Base-by-base conservation (phyloP, 2,888 invertebrate genomes). In the Junonia oenone region DNA sequence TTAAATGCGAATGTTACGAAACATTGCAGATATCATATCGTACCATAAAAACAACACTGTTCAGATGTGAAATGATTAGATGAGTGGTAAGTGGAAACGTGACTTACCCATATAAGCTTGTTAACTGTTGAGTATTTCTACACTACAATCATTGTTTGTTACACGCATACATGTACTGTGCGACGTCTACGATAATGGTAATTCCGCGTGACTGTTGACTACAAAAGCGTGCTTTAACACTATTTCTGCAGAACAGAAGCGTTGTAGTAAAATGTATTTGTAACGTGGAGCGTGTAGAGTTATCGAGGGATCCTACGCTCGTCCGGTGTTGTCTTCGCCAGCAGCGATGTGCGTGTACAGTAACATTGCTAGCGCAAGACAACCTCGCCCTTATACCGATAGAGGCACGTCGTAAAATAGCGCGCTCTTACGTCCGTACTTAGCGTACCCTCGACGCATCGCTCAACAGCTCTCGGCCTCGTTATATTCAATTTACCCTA, bases 271-370 rank as follows among this genome's bases (percentile, higher is more conserved):
- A 48, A 56, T 58, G 56, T 50, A 59, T 52, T 63, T 59, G 51
- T 56, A 62, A 54, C 58, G 57, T 60, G 52, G 58, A 58, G 56
- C 60, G 63, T 66, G 62, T 63, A 64, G 58, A 64, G 73, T 78
- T 81, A 83, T 81, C 83, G 78, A 83, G 83, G 84, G 84, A 85
- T 78, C 80, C 81, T 81, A 76, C 75, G 78, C 75, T 76, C 78
- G 78, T 76, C 78, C 83, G 81, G 76, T 78, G 83, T 79, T 83
- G 86, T 89, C 87, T 88, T 88, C 86, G 74, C 80, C 85, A 83
- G 76, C 84, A 81, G 68, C 73, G 69, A 69, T 66, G 72, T 78
- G 83, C 83, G 81, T 81, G 82, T 73, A 68, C 73, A 65, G 63
- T 58, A 51, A 38, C 27, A 47, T 47, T 22, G 19, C 22, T 19